These are phyloP conservation scores for Drosophila crucigera DNA, from an alignment of 2,888 invertebrate species.

Conservation along the genomic window DNA sequence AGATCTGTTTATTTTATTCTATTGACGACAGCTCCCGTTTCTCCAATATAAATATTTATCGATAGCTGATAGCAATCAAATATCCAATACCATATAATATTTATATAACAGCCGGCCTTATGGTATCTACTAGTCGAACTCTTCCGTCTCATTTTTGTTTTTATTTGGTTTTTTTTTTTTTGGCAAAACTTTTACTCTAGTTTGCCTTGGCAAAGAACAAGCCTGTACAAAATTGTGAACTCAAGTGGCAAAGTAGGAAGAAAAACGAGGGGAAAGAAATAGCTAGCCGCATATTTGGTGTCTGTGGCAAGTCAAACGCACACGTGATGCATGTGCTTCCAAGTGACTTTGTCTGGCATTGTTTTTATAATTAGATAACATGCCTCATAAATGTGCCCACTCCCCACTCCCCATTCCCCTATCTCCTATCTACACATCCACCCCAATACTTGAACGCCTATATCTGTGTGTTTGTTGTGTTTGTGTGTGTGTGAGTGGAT, in stretches of 20 bases:
- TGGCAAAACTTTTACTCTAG: slow-evolving; percentile 4
- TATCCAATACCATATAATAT: neutral
- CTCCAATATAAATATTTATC: too few species aligned
- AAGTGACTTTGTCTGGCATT: slow-evolving; percentile 32
- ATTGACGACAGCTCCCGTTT: too few species aligned
- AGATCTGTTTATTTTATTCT: too few species aligned
- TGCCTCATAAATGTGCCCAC: slow-evolving; percentile 49
- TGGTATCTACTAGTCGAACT: neutral
- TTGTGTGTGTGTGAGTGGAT: neutral
- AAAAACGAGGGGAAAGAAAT: neutral
- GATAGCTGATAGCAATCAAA: too few species aligned
- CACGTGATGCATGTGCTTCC: slow-evolving; percentile 24
- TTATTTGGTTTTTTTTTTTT: neutral
- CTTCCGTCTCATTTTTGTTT: neutral
- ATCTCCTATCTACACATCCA: neutral
- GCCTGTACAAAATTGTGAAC: slow-evolving; percentile 10
- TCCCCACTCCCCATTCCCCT: neutral
- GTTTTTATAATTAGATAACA: slow-evolving; percentile 66
- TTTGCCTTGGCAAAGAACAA: neutral
- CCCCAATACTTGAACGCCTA: neutral
- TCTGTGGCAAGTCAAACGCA: slow-evolving; percentile 17
- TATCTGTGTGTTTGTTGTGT: neutral
- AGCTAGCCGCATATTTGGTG: slow-evolving; percentile 15
- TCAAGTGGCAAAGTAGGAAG: slow-evolving; percentile 18
- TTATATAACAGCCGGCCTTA: neutral